Evolutionary conservation across 2,888 invertebrate species (phyloP), one percentile per base, ranked within the genome.

Genomic region (Aspidiotus destructor): DNA sequence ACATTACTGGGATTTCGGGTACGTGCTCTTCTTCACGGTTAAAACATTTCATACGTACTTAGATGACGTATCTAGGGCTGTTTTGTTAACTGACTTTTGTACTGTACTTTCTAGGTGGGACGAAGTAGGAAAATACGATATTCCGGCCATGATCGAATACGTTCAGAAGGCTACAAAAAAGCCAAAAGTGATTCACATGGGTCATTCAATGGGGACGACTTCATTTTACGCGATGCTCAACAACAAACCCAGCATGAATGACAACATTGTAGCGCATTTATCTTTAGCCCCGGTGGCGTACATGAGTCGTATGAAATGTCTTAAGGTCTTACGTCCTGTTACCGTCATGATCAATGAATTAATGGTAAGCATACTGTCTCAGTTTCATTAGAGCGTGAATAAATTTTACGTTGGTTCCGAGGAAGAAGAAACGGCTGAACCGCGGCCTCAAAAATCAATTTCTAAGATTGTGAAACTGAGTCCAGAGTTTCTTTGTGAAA

Each of bases 161-260:
- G 79, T 84, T 2, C 76, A 84, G 62, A 76, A 78, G 8, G 73
- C 73, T 8, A 84, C 84, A 1, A 77, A 79, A 0, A 78, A 80
- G 71, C 73, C 77, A 13, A 79, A 81, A 53, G 75, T 87, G 48
- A 83, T 85, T 73, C 95, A 93, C 76, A 80, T 92, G 57, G 95
- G 94, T 0, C 93, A 94, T 78, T 94, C 92, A 0, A 93, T 94
- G 86, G 94, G 93, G 0, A 88, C 89, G 0, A 87, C 90, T 0
- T 82, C 85, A 74, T 83, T 87, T 72, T 87, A 86, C 75, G 86
- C 85, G 2, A 80, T 88, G 75, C 80, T 88, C 63, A 85, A 87
- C 1, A 81, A 83, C 40, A 79, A 83, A 72, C 85, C 86, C 0
- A 81, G 86, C 72, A 85, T 86, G 7, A 86, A 87, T 73, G 81